Evolutionary conservation across 2,888 invertebrate genomes (phyloP).

Genomic region (Dioctria rufipes): DNA sequence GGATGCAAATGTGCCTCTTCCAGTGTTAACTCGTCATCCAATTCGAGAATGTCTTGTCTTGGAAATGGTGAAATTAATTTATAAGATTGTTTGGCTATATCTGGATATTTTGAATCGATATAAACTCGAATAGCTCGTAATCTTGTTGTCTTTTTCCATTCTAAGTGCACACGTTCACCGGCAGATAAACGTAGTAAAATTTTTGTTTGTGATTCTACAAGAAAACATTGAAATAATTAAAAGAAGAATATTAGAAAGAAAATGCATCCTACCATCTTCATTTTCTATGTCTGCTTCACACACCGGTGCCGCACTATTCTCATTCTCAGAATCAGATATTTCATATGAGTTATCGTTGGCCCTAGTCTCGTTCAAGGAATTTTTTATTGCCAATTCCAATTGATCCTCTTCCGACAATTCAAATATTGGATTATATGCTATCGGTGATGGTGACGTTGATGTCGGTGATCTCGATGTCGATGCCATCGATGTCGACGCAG

Average conservation of each 20-base stretch:
- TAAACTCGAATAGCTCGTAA: slow-evolving; percentile 67
- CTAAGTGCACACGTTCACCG: slow-evolving; percentile 67
- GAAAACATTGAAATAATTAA: slow-evolving; percentile 2
- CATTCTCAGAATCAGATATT: slow-evolving; percentile 60
- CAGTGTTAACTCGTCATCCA: slow-evolving; percentile 66
- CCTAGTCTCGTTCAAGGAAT: slow-evolving; percentile 65
- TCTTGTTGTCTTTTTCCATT: slow-evolving; percentile 70
- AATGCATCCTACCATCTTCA: slow-evolving; percentile 49
- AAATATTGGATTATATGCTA: background rate
- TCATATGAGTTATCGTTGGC: slow-evolving; percentile 47
- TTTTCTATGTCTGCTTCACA: slow-evolving; percentile 47
- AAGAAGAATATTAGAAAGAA: slow-evolving; percentile 1
- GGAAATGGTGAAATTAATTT: slow-evolving; percentile 70
- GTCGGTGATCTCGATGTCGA: slow-evolving; percentile 25
- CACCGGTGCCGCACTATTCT: background rate
- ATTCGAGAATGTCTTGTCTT: slow-evolving; percentile 66
- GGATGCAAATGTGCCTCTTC: slow-evolving; percentile 69
- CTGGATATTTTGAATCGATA: slow-evolving; percentile 67
- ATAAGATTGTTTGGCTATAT: slow-evolving; percentile 66
- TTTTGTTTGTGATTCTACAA: slow-evolving; percentile 57
- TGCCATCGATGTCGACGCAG: background rate
- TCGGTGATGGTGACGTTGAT: background rate
- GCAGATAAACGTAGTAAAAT: slow-evolving; percentile 58
- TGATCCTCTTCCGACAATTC: slow-evolving; percentile 70
- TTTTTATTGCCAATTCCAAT: slow-evolving; percentile 68